Evolutionary conservation across 37 sponge, comb jelly and placozoan species (phyloP).

Genomic region (Amphimedon queenslandica): DNA sequence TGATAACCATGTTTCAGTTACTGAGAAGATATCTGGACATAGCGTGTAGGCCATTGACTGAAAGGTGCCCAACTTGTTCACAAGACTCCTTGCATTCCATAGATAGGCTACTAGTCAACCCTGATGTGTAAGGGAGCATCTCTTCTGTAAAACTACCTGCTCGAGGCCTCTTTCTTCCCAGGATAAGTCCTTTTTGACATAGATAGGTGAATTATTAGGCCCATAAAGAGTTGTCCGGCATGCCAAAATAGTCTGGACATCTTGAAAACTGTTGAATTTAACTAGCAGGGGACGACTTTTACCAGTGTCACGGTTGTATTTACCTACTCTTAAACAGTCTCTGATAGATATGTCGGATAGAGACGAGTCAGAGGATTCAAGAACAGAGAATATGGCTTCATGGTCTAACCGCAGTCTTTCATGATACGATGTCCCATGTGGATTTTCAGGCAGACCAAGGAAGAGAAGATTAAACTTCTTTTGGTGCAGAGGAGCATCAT

Average conservation of each 20-base stretch:
- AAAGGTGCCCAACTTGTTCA: neutral
- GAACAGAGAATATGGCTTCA: neutral
- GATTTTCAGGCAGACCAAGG: neutral
- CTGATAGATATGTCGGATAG: neutral
- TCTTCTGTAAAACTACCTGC: neutral
- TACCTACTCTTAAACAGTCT: constrained; percentile 16
- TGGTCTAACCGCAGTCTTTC: neutral
- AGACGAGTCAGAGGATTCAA: neutral
- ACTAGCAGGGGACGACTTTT: constrained; percentile 11
- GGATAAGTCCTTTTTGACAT: constrained; percentile 12
- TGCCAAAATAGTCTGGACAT: constrained; percentile 3
- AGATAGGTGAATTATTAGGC: neutral
- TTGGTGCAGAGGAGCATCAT: no score
- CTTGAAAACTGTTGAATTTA: neutral
- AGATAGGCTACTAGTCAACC: no score
- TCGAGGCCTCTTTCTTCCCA: neutral
- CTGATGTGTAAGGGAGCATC: neutral
- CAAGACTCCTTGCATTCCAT: neutral
- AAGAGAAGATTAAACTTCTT: neutral
- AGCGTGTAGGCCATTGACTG: neutral
- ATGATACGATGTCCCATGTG: neutral
- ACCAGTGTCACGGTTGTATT: neutral
- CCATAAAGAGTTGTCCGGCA: neutral
- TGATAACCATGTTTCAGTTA: neutral
- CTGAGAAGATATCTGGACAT: neutral